phyloP scores from a whole-genome alignment of 2,797 vertebrate species.

The Microchirus variegatus region DNA sequence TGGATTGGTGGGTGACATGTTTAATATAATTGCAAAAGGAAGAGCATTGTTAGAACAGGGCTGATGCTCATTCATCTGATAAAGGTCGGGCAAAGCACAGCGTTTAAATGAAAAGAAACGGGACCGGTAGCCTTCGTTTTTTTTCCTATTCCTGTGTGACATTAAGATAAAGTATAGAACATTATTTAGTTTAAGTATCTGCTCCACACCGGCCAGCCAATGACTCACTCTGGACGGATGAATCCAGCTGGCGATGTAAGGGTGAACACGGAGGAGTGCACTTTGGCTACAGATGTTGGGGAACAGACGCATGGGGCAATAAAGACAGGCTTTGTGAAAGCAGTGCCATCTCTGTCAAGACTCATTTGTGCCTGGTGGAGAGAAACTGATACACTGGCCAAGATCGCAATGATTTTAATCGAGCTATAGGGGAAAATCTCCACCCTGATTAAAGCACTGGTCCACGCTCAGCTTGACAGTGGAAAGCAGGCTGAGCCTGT shows the following conservation, averaged over 20 bases:
- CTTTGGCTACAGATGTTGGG: conserved; percentile 10
- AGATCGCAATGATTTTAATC: conserved; percentile 19
- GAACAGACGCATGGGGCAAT: not conserved
- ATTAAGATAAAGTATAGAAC: not conserved
- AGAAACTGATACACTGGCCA: conserved; percentile 4
- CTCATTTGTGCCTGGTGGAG: conserved; percentile 5
- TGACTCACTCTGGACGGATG: conserved; percentile 18
- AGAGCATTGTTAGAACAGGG: too few species aligned
- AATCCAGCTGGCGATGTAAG: conserved; percentile 19
- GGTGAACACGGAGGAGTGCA: conserved; percentile 9
- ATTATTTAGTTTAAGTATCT: conserved; percentile 9
- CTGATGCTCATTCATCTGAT: too few species aligned
- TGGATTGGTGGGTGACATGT: too few species aligned
- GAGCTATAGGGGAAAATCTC: conserved; percentile 1
- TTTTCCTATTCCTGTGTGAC: not conserved
- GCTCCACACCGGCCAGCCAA: conserved; percentile 9
- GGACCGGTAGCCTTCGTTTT: not conserved
- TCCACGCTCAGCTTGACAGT: conserved; percentile 11
- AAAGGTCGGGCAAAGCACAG: too few species aligned
- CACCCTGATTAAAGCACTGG: conserved; percentile 7
- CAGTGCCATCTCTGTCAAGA: conserved; percentile 16
- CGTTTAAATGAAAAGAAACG: too few species aligned
- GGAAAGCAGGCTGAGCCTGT: too few species aligned
- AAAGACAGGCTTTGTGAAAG: conserved; percentile 15
- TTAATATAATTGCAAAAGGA: too few species aligned